phyloP scores from a whole-genome alignment of 2,888 invertebrate species.

The Tetragonula carbonaria region DNA sequence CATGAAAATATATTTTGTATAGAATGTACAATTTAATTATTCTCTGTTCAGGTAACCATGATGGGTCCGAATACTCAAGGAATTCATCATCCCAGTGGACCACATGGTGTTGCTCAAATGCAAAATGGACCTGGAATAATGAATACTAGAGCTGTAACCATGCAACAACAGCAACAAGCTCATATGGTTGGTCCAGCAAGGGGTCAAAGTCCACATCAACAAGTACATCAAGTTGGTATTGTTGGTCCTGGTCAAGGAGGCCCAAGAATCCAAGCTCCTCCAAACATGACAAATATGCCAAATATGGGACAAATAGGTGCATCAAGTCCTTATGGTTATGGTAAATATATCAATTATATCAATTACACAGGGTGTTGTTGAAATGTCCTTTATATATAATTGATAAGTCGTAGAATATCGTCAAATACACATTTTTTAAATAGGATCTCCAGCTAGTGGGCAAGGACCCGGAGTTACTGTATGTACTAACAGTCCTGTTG shows the following conservation, averaged over 20 bases:
- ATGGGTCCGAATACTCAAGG: conserved; percentile 85
- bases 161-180: conserved; percentile 82
- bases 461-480: conserved; percentile 78
- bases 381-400: not conserved
- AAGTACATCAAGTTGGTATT: conserved; percentile 83
- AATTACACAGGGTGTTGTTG: not conserved
- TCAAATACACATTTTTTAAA: conserved; percentile 18
- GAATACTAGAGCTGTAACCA: conserved; percentile 84
- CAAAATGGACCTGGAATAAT: conserved; percentile 91
- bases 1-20: not conserved
- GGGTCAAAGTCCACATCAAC: conserved; percentile 84
- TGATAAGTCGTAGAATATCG: not conserved
- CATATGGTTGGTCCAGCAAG: conserved; percentile 81
- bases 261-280: conserved; percentile 87
- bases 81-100: conserved; percentile 80
- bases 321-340: conserved; percentile 83
- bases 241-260: conserved; percentile 86
- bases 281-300: conserved; percentile 84
- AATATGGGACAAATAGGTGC: conserved; percentile 83
- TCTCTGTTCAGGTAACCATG: conserved; percentile 83
- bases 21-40: not conserved
- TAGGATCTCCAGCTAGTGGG: conserved; percentile 79
- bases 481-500: conserved; percentile 80
- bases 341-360: conserved; percentile 59
- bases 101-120: conserved; percentile 84